phyloP scores from a whole-genome alignment of 2,888 invertebrate genomes.

The Diaprepes abbreviatus region DNA sequence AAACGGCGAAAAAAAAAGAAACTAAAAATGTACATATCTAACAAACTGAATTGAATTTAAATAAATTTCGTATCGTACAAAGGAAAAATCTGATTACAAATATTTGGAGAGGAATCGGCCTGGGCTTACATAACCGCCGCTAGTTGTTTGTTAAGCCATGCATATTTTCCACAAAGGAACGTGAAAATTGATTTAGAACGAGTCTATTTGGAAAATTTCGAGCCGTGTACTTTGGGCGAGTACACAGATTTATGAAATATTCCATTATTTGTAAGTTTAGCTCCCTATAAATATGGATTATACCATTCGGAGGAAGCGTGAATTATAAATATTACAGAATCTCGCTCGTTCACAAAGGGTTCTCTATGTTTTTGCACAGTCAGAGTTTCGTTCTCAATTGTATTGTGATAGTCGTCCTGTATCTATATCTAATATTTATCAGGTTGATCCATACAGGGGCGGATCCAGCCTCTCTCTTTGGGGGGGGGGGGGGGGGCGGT shows the following conservation, averaged over 20 bases:
- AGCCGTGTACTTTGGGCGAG: too few species aligned
- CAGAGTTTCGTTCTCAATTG: too few species aligned
- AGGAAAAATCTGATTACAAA: constrained; percentile 41
- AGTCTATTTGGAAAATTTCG: constrained; percentile 1
- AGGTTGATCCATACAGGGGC: too few species aligned
- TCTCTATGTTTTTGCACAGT: too few species aligned
- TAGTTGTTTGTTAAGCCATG: constrained; percentile 16
- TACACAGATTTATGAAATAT: neutral
- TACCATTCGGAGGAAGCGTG: too few species aligned
- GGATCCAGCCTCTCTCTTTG: too few species aligned
- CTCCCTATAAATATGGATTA: neutral
- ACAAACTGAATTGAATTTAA: constrained; percentile 43
- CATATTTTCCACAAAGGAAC: constrained; percentile 16
- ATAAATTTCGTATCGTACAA: constrained; percentile 35
- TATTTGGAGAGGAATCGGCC: constrained; percentile 37
- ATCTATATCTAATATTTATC: too few species aligned
- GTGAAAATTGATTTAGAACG: constrained; percentile 17
- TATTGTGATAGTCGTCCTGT: too few species aligned
- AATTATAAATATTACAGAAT: too few species aligned
- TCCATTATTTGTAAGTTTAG: neutral
- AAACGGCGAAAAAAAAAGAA: constrained; percentile 13
- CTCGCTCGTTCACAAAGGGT: too few species aligned
- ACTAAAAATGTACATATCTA: constrained; percentile 42
- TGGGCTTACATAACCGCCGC: constrained; percentile 2
- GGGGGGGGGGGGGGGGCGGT: too few species aligned